Base-by-base conservation (phyloP, 2,888 invertebrate genomes). In the Beris chalybata region DNA sequence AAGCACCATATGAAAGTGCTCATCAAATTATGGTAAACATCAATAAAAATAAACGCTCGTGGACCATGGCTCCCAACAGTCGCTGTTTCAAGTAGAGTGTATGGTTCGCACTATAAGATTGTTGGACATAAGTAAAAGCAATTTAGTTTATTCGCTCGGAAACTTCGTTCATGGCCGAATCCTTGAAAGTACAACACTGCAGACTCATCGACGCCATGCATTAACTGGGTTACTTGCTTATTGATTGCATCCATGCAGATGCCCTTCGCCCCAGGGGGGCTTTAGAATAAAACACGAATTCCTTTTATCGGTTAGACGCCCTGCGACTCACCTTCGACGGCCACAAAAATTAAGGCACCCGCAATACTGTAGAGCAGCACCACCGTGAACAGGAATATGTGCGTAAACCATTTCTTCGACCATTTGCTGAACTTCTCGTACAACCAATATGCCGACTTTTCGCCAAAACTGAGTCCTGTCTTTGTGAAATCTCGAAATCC, bases 331-430 rank as follows among this genome's bases (percentile, higher is more conserved):
- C 92, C 89, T 84, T 95, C 95, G 53, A 95, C 82, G 63, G 88
- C 84, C 74, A 87, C 84, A 78, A 96, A 95, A 43, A 93, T 81
- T 55, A 87, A 81, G 1, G 93, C 95, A 32, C 96, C 96, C 38
- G 90, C 86, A 67, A 91, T 82, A 74, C 91, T 93, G 79, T 94
- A 96, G 64, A 88, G 78, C 64, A 89, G 81, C 69, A 95, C 85
- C 72, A 94, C 87, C 72, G 91, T 77, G 73, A 91, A 86, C 74
- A 95, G 84, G 78, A 93, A 93, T 69, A 93, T 87, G 80, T 95
- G 94, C 47, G 94, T 94, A 77, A 95, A 93, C 93, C 94, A 94
- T 75, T 86, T 87, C 74, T 86, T 88, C 2, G 93, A 93, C 82
- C 88, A 87, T 65, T 86, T 82, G 75, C 89, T 87, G 70, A 93